phyloP scores from a whole-genome alignment of 2,797 vertebrate genomes.

The Gastrophryne carolinensis region DNA sequence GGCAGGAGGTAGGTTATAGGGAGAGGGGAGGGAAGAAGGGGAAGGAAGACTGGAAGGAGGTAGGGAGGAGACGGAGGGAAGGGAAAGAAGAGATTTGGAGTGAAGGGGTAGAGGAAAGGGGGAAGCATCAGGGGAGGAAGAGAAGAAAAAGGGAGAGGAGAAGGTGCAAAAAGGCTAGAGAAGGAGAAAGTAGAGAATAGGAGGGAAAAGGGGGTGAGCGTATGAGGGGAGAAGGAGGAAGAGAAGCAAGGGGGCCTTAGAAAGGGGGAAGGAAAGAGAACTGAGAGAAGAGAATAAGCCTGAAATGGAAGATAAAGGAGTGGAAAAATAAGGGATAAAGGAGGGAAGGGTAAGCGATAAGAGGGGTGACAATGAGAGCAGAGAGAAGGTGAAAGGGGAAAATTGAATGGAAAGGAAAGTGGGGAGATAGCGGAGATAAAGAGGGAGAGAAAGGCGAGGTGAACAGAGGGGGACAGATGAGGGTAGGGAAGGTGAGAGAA shows the following conservation, averaged over 20 bases:
- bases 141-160: background rate
- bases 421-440: too few relatives aligned
- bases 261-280: too few relatives aligned
- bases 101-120: too few relatives aligned
- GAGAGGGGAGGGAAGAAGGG: background rate
- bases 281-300: too few relatives aligned
- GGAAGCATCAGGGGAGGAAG: too few relatives aligned
- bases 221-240: too few relatives aligned
- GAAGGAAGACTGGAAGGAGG: background rate
- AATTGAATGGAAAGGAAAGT: background rate
- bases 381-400: background rate
- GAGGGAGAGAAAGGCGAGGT: too few relatives aligned
- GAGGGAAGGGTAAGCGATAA: background rate
- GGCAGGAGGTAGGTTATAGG: background rate
- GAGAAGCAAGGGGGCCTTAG: too few relatives aligned
- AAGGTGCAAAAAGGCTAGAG: background rate
- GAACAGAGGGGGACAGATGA: too few relatives aligned
- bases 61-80: background rate
- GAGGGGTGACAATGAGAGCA: background rate
- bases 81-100: background rate
- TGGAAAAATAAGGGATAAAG: background rate
- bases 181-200: background rate
- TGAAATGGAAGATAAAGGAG: too few relatives aligned
- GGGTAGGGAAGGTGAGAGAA: too few relatives aligned
- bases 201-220: background rate